Evolutionary conservation across 2,113 vertebrate species (phyloP).

Genomic region (Callorhinus ursinus): DNA sequence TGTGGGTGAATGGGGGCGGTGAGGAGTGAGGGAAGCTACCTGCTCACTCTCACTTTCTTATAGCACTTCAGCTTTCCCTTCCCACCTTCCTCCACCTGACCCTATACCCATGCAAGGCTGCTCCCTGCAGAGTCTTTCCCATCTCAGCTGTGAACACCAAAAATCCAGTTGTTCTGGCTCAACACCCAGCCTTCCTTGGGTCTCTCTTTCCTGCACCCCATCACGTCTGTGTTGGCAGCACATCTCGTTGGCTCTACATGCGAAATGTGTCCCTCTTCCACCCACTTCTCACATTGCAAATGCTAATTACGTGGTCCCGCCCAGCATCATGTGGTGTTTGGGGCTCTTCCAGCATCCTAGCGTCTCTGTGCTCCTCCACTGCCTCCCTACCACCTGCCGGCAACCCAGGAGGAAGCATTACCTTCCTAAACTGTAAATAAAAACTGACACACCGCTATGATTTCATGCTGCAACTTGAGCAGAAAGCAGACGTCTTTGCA

Average conservation of each 20-base stretch:
- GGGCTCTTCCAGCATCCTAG: no score
- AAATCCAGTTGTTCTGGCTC: background rate
- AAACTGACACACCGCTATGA: background rate
- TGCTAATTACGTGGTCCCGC: no score
- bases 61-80: rapidly evolving
- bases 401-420: background rate
- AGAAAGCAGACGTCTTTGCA: background rate
- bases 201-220: background rate
- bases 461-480: background rate
- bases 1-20: no score
- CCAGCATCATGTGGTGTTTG: rapidly evolving
- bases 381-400: rapidly evolving
- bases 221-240: rapidly evolving
- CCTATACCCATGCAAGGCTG: rapidly evolving
- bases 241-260: background rate
- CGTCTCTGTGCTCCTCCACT: background rate
- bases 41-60: background rate
- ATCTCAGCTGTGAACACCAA: rapidly evolving
- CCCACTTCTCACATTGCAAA: background rate
- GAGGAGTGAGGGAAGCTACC: background rate
- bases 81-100: rapidly evolving
- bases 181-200: background rate
- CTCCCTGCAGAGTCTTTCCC: background rate
- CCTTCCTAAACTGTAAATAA: background rate
- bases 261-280: no score